Conservation (phyloP, 92 coral and sea anemone species). For the Paramuricea clavata region DNA sequence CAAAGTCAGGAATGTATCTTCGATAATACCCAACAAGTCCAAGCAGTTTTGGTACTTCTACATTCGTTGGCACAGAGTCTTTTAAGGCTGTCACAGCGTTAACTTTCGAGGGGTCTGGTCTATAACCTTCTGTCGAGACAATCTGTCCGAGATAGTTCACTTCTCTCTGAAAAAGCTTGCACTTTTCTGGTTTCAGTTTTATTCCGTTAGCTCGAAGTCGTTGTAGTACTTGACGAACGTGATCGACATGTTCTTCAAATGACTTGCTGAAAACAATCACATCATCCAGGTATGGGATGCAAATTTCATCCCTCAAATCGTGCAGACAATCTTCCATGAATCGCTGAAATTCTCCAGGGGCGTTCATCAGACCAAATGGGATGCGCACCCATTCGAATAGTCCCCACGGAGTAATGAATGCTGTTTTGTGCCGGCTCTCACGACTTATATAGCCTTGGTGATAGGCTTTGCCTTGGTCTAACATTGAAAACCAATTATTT, state of each 20-base stretch:
- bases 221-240: conserved; percentile 40
- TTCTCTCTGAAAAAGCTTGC: conserved; percentile 7
- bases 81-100: not conserved
- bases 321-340: conserved; percentile 37
- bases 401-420: conserved; percentile 65
- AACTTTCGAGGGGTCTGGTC: conserved; percentile 11
- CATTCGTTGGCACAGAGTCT: not conserved
- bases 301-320: conserved; percentile 31
- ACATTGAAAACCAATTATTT: conserved; percentile 45
- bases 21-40: conserved; percentile 33
- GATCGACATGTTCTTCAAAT: conserved; percentile 34
- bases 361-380: conserved; percentile 64
- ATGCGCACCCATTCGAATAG: conserved; percentile 63
- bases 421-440: conserved; percentile 39
- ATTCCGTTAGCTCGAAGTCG: conserved; percentile 28
- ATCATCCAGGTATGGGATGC: conserved; percentile 35
- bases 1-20: conserved; percentile 31
- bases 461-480: conserved; percentile 61
- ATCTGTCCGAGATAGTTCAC: conserved; percentile 35
- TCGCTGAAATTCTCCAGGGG: conserved; percentile 45
- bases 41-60: conserved; percentile 26
- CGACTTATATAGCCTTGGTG: conserved; percentile 57
- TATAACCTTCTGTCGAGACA: conserved; percentile 10
- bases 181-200: conserved; percentile 37
- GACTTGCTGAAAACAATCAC: conserved; percentile 37